Evolutionary conservation across 2,113 vertebrate genomes (phyloP), one percentile per base, ranked within the genome.

Genomic region (Mustela lutreola): DNA sequence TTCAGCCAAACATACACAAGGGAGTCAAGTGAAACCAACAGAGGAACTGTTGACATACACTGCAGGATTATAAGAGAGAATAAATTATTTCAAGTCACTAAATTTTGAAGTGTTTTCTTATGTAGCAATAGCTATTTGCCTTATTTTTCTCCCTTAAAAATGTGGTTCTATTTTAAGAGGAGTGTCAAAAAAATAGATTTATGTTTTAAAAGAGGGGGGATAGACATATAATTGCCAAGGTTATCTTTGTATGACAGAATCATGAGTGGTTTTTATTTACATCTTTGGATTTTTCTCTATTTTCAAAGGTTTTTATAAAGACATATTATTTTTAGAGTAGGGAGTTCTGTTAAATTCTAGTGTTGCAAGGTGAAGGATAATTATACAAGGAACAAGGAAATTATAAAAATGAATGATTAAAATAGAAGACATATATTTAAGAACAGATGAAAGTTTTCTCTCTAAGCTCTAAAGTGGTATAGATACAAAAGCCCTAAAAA

Each of bases 251-350:
- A 26, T 70, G 58, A 76, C 42, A 11, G 7, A 76, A 50, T 67
- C 73, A 24, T 39, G 12, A n/a, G 39, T 80, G 45, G 26, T 53
- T 82, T 94, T 88, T 79, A 86, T 76, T 96, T 89, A 79, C 53
- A 82, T 65, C 65, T 96, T 92, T 87, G 63, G 42, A 53, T 87
- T 93, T 93, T 65, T 65, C 14, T 79, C 4, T 67, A 70, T 89
- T 91, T 97, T 89, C 33, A 92, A 97, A 90, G 21, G 0, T 60
- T 86, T 97, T 94, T 28, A 53, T 62, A 94, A 91, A 33, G 39
- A 33, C 42, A 82, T 22, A n/a, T 9, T 85, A 88, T 56, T 91
- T 85, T 81, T 50, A 89, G n/a, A 90, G 22, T 62, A 56, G 79
- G 60, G 26, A 81, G 56, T 85, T 96, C 84, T 88, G 76, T 95